A percentile compares a stretch with the other conserved stretches of the same genome.
These are phyloP conservation scores for Endotricha flammealis DNA, from an alignment of 2,888 invertebrate genomes.

Conservation along the genomic window DNA sequence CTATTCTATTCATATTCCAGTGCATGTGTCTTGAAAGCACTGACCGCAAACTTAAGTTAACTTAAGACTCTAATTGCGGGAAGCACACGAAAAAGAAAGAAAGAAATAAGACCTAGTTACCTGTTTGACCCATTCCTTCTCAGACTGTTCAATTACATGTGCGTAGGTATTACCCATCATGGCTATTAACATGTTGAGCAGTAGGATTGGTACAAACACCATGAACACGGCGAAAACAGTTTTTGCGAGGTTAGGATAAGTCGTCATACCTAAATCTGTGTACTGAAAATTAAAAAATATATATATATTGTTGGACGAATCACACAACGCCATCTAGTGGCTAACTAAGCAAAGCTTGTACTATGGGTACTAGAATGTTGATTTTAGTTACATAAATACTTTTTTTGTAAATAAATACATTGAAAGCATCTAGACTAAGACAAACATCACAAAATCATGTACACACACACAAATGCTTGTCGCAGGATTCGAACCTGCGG, in stretches of 20 bases:
- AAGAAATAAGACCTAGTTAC: conserved; percentile 39
- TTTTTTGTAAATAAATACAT: too few species aligned
- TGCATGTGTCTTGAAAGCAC: too few species aligned
- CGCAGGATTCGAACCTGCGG: too few species aligned
- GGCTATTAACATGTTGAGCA: conserved; percentile 98
- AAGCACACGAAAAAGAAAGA: not conserved
- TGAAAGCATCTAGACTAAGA: too few species aligned
- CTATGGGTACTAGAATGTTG: not conserved
- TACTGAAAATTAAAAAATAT: conserved; percentile 81
- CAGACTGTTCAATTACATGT: conserved; percentile 97
- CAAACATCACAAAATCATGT: too few species aligned
- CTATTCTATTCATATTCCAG: too few species aligned
- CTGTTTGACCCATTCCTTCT: conserved; percentile 99
- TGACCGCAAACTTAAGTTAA: too few species aligned
- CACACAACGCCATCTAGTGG: conserved; percentile 19
- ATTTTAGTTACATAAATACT: too few species aligned
- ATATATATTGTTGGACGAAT: not conserved
- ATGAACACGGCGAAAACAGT: conserved; percentile 98
- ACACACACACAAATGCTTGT: too few species aligned
- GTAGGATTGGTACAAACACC: conserved; percentile 97
- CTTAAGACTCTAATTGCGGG: too few species aligned
- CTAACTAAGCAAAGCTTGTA: not conserved
- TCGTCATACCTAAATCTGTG: conserved; percentile 91
- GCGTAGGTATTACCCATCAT: conserved; percentile 99
- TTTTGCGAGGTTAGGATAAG: conserved; percentile 95